These are phyloP conservation scores for Nebria salina DNA, from an alignment of 2,888 invertebrate genomes.

Conservation along the genomic window DNA sequence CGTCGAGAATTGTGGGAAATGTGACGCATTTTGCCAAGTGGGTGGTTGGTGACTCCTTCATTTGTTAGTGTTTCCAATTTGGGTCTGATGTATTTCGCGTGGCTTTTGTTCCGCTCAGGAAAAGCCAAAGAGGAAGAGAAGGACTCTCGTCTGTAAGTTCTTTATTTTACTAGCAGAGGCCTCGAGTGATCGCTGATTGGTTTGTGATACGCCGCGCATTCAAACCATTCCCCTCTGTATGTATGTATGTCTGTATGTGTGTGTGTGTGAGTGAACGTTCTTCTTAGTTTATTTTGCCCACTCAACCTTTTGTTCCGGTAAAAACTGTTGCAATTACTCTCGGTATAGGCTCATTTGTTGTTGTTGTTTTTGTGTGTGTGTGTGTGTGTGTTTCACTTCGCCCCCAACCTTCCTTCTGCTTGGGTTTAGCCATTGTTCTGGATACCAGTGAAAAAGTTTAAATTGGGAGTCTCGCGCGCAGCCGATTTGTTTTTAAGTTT, in stretches of 20 bases:
- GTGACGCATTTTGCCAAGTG: not conserved
- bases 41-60: slow-evolving; percentile 11
- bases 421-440: slow-evolving; percentile 18
- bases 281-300: slow-evolving; percentile 7
- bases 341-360: slow-evolving; percentile 41
- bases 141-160: slow-evolving; percentile 51
- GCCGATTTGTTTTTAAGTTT: slow-evolving; percentile 44
- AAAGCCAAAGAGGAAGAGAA: slow-evolving; percentile 16
- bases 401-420: slow-evolving; percentile 8
- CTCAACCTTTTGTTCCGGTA: slow-evolving; percentile 41
- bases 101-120: slow-evolving; percentile 16
- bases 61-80: slow-evolving; percentile 41
- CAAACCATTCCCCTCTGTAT: not conserved
- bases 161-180: slow-evolving; percentile 57
- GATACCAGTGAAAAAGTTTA: slow-evolving; percentile 25
- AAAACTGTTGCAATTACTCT: slow-evolving; percentile 45
- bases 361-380: too few species aligned
- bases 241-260: too few species aligned
- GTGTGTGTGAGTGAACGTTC: not conserved
- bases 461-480: slow-evolving; percentile 40
- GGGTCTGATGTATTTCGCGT: slow-evolving; percentile 22
- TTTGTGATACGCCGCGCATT: slow-evolving; percentile 54
- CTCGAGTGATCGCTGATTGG: slow-evolving; percentile 58
- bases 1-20: not conserved
- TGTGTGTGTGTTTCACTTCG: slow-evolving; percentile 1